phyloP scores from a whole-genome alignment of 2,113 vertebrate species.

The Oreochromis aureus region DNA sequence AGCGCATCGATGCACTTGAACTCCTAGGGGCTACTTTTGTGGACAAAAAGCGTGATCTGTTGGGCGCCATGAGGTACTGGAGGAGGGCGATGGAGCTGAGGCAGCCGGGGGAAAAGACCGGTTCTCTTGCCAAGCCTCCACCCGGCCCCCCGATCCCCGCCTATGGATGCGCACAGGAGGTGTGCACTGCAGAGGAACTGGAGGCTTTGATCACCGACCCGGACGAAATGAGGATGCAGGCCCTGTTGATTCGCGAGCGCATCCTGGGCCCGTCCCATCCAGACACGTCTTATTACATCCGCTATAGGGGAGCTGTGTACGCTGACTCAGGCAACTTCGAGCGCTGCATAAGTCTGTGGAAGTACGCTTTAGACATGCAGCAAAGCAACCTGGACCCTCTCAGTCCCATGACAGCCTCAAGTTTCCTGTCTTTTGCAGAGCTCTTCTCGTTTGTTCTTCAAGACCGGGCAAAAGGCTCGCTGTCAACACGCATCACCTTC shows the following conservation, averaged over 20 bases:
- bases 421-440: slow-evolving; percentile 92
- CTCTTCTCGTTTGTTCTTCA: slow-evolving; percentile 95
- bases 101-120: slow-evolving; percentile 68
- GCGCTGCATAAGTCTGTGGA: slow-evolving; percentile 92
- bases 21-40: slow-evolving; percentile 90
- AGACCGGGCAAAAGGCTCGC: slow-evolving; percentile 86
- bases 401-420: slow-evolving; percentile 95
- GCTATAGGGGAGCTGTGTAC: slow-evolving; percentile 90
- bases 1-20: slow-evolving; percentile 84
- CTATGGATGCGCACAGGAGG: slow-evolving; percentile 86
- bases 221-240: slow-evolving; percentile 95
- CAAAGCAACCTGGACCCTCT: slow-evolving; percentile 91
- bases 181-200: slow-evolving; percentile 80
- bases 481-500: slow-evolving; percentile 83
- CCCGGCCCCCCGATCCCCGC: slow-evolving; percentile 82
- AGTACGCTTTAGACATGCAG: slow-evolving; percentile 94
- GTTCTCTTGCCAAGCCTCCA: slow-evolving; percentile 76
- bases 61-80: slow-evolving; percentile 90
- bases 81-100: slow-evolving; percentile 88
- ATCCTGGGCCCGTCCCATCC: slow-evolving; percentile 93
- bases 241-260: slow-evolving; percentile 85
- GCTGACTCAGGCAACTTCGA: slow-evolving; percentile 92
- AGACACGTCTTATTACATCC: slow-evolving; percentile 95
- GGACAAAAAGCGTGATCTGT: slow-evolving; percentile 90
- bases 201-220: slow-evolving; percentile 90